Percentiles rank a stretch among this genome's conserved stretches.
These are phyloP conservation scores for Nebria brevicollis DNA, from an alignment of 2,888 invertebrate genomes.

Conservation along the genomic window DNA sequence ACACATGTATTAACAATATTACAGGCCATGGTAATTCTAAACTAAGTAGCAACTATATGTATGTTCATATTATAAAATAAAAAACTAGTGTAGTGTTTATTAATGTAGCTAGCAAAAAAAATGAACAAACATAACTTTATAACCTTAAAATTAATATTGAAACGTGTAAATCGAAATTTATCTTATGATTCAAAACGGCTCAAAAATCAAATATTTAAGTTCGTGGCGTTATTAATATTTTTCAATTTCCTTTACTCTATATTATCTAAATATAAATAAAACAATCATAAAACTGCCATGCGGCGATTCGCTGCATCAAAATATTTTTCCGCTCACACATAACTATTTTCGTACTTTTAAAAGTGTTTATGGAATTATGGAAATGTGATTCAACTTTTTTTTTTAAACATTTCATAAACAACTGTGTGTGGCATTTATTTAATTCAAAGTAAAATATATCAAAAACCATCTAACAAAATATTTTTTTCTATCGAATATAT, in stretches of 20 bases:
- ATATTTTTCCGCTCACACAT: not conserved
- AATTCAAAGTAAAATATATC: no score
- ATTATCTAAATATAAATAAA: no score
- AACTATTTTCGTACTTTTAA: not conserved
- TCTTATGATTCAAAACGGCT: not conserved
- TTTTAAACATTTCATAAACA: not conserved
- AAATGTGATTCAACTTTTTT: slow-evolving; percentile 21
- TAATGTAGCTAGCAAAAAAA: not conserved
- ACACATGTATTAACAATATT: slow-evolving; percentile 39
- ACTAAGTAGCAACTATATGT: slow-evolving; percentile 39
- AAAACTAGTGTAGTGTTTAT: not conserved
- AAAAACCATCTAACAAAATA: no score
- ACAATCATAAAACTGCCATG: no score
- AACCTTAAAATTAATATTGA: not conserved
- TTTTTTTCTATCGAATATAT: no score
- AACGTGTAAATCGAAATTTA: not conserved
- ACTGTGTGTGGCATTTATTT: no score
- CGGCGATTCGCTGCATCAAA: not conserved
- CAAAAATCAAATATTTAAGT: not conserved
- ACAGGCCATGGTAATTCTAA: slow-evolving; percentile 41
- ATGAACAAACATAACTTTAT: not conserved
- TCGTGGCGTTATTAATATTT: not conserved
- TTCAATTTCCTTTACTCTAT: no score
- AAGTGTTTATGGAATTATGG: not conserved
- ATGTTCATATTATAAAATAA: slow-evolving; percentile 16